These are phyloP conservation scores for Prolemur simus DNA, from an alignment of 2,113 vertebrate genomes.

Conservation along the genomic window DNA sequence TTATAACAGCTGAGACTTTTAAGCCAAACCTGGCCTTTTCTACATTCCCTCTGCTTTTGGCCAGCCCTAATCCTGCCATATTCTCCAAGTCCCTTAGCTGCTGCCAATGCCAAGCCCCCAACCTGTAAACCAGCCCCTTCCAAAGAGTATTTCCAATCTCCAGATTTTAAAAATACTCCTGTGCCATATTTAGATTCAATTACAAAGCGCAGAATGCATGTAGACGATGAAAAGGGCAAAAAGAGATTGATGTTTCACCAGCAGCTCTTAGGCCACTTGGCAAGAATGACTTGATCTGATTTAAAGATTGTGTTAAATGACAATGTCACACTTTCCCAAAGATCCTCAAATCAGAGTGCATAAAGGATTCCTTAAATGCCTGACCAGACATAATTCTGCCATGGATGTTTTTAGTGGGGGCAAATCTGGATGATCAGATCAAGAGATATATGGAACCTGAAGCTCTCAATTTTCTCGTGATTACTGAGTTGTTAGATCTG, in stretches of 20 bases:
- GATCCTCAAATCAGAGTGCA: background rate
- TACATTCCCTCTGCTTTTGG: conserved; percentile 3
- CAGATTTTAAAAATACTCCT: conserved; percentile 53
- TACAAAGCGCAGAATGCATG: conserved; percentile 19
- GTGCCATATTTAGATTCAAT: conserved; percentile 59
- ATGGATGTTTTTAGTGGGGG: background rate
- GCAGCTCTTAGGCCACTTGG: background rate
- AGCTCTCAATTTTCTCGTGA: background rate
- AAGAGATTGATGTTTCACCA: background rate
- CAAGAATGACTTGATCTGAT: background rate
- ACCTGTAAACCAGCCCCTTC: conserved; percentile 53
- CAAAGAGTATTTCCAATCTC: conserved; percentile 47
- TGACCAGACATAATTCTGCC: background rate
- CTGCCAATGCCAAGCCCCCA: conserved; percentile 45
- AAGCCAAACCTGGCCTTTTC: conserved; percentile 39
- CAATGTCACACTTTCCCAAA: background rate
- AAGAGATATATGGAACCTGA: background rate
- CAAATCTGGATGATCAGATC: background rate
- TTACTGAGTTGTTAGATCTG: background rate
- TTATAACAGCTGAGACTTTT: conserved; percentile 57
- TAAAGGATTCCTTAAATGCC: background rate
- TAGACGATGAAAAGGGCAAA: background rate
- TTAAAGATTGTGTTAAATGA: background rate
- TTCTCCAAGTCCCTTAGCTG: background rate
- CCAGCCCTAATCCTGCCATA: background rate